Percentiles rank a stretch among this genome's conserved stretches.
Evolutionary conservation across 2,888 invertebrate genomes (phyloP).

Genomic region (Thymelicus acteon): DNA sequence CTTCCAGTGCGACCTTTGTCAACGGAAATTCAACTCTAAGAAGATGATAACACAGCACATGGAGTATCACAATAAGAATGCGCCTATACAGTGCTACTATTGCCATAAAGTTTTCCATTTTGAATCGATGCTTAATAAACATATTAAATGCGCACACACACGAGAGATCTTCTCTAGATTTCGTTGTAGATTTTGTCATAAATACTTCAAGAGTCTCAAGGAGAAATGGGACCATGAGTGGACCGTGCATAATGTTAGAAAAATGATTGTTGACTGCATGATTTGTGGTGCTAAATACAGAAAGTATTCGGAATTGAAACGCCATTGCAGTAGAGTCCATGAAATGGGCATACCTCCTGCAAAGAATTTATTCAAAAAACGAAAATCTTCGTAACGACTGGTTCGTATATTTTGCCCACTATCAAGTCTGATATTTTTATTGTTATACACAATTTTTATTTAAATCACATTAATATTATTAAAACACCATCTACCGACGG

Average conservation of each 20-base stretch:
- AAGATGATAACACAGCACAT: slow-evolving; percentile 76
- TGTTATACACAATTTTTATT: not conserved
- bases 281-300: slow-evolving; percentile 71
- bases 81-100: slow-evolving; percentile 61
- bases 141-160: slow-evolving; percentile 65
- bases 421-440: not conserved
- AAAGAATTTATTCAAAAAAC: slow-evolving; percentile 57
- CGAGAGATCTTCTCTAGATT: slow-evolving; percentile 54
- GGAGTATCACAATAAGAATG: slow-evolving; percentile 70
- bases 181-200: slow-evolving; percentile 67
- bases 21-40: slow-evolving; percentile 78
- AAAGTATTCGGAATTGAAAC: slow-evolving; percentile 72
- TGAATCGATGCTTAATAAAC: slow-evolving; percentile 75
- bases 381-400: slow-evolving; percentile 13
- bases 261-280: slow-evolving; percentile 70
- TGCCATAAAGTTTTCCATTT: slow-evolving; percentile 72
- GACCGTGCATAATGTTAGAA: slow-evolving; percentile 71
- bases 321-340: slow-evolving; percentile 63
- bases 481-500: slow-evolving; percentile 33
- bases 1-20: slow-evolving; percentile 76
- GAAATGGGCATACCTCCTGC: slow-evolving; percentile 62
- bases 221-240: slow-evolving; percentile 82
- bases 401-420: slow-evolving; percentile 5
- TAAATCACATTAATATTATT: not conserved
- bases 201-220: slow-evolving; percentile 63